Base-by-base conservation (phyloP, 2,113 vertebrate species). In the Thunnus thynnus region DNA sequence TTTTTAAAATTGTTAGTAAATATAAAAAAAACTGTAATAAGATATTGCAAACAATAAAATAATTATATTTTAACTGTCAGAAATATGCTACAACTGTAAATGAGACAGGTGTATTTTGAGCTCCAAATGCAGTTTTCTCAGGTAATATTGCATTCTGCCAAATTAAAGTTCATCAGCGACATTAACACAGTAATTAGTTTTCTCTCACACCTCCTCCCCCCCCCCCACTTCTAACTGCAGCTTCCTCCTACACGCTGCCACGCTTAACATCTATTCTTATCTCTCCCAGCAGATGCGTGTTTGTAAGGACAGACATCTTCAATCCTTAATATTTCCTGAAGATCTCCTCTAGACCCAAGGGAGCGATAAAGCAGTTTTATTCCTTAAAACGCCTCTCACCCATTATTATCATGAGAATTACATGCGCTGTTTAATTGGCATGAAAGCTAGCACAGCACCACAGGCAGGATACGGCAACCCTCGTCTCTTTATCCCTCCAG, bases 231-330 rank as follows among this genome's bases (percentile, higher is more conserved):
- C 27, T 30, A 4, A 25, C 41, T 73, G 60, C 60, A 58, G 72
- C 22, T 54, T 47, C 54, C 27, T 52, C 60, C 47, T 78, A 27
- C 74, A 51, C 47, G 52, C 46, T 1, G 5, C n/a, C 81, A 62
- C 51, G 51, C 36, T 27, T 73, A 11, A 62, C 60, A 36, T 78
- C 67, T 81, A 78, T 63, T 81, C 85, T 86, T 89, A 89, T 90
- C 89, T 89, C 73, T 20, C 47, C 51, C 72, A 60, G 25, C 86
- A 91, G 82, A 78, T 86, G 70, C 80, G 74, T 66, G 41, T 81
- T 64, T 71, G 54, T 54, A 67, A 68, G 25, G 62, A 64, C 60
- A 81, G 60, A 55, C 54, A 17, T 62, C 52, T 62, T 69, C 30
- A 41, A 20, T 74, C 57, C 22, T 20, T 73, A 51, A 76, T 80